Evolutionary conservation across 2,888 invertebrate species (phyloP), one percentile per base, ranked within the genome.

Genomic region (Dasysyrphus tricinctus): DNA sequence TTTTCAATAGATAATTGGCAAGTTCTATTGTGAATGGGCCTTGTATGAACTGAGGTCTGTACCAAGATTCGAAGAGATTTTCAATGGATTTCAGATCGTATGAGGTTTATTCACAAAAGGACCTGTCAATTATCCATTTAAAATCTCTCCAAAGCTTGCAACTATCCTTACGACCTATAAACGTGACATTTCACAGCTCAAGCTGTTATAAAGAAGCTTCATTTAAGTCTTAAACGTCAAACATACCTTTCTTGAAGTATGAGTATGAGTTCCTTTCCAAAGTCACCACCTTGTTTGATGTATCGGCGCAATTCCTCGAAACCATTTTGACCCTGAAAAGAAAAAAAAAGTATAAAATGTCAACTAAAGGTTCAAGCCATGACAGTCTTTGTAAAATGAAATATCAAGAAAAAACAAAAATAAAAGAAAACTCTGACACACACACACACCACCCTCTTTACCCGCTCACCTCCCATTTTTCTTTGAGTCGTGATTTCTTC

Each of bases 271-370:
- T 98, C 98, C 91, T 98, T 98, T 93, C 98, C 97, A 92, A 98
- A 97, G 92, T 98, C 98, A 61, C 97, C 97, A 51, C 98, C 98
- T 92, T 98, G 97, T 92, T 98, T 98, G 89, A 98, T 96, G 92
- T 97, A 97, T 88, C 97, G 95, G 79, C 98, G 95, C 65, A 98
- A 94, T 92, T 98, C 98, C 90, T 98, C 98, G 92, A 98, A 98
- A 34, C 98, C 98, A 93, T 97, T 97, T 93, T 97, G 97, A 85
- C 96, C 97, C 98, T 98, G 94, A 56, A 95, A 95, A 88, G 11
- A 49, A 49, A 88, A 78, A 6, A 32, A 16, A 47, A 47, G n/a
- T 16, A 12, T 3, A 6, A 44, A 51, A 32, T 8, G 12, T 80
- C 16, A 77, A 4, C 14, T 51, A 32, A 24, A 3, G 3, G 0